Conservation (phyloP, 35 echinoderm and acorn worm genomes). For the Antedon bifida region DNA sequence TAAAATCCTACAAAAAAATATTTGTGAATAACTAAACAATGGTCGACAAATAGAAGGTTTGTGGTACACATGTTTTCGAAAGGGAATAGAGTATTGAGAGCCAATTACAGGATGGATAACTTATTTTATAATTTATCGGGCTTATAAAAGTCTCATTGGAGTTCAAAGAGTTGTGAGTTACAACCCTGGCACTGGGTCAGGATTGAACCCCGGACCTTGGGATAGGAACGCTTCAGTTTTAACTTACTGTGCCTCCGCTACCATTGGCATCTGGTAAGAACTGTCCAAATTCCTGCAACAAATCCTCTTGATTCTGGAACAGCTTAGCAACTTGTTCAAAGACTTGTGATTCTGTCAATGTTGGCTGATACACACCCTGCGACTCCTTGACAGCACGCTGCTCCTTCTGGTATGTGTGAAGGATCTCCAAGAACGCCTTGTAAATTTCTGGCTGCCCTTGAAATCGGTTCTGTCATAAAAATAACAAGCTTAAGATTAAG, state of each 20-base stretch:
- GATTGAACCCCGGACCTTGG: too few species aligned
- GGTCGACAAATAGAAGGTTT: too few species aligned
- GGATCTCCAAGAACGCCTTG: constrained; percentile 91
- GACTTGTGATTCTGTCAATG: constrained; percentile 81
- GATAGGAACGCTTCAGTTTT: too few species aligned
- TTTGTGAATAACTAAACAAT: too few species aligned
- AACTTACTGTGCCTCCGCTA: neutral
- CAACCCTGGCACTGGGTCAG: too few species aligned
- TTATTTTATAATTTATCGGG: too few species aligned
- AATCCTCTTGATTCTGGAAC: constrained; percentile 92
- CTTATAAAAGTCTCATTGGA: too few species aligned
- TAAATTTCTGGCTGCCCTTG: constrained; percentile 98
- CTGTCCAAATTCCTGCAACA: constrained; percentile 96
- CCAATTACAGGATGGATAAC: too few species aligned
- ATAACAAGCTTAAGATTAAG: neutral
- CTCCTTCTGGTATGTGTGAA: constrained; percentile 99
- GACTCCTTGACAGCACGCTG: constrained; percentile 93
- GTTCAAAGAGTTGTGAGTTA: too few species aligned
- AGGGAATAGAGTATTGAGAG: too few species aligned
- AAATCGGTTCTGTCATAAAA: constrained; percentile 77
- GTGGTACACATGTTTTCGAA: too few species aligned
- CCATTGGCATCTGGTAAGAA: constrained; percentile 96
- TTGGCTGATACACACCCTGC: constrained; percentile 63
- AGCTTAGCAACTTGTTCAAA: constrained; percentile 92
- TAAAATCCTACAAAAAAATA: neutral